phyloP scores from a whole-genome alignment of 1,140 invertebrate species.

The Cherax quadricarinatus region DNA sequence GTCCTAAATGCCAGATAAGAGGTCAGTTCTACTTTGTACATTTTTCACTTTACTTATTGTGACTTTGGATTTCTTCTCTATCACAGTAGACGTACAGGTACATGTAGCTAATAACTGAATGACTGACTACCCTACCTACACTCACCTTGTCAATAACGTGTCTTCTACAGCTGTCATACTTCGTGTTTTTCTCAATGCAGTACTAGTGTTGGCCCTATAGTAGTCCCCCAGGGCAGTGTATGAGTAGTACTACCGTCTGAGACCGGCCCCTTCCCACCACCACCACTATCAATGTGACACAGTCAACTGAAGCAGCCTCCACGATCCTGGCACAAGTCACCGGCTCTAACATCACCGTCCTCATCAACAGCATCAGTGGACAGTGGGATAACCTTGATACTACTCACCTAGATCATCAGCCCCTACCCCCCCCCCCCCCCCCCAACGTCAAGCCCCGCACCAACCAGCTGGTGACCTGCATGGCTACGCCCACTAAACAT shows the following conservation, averaged over 20 bases:
- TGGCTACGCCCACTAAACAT: neutral
- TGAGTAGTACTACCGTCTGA: neutral
- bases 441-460: neutral
- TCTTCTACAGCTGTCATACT: neutral
- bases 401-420: slow-evolving; percentile 14
- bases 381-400: slow-evolving; percentile 6
- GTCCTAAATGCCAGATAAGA: neutral
- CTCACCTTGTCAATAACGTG: neutral
- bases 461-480: slow-evolving; percentile 11
- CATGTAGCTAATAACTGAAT: too few relatives aligned
- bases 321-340: neutral
- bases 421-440: neutral
- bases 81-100: too few relatives aligned
- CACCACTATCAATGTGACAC: neutral
- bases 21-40: neutral
- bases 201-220: neutral
- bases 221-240: neutral
- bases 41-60: neutral
- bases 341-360: neutral
- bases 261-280: neutral
- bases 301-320: neutral
- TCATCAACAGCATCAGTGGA: neutral
- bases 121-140: neutral
- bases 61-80: too few relatives aligned
- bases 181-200: neutral